A percentile compares a stretch with the other conserved stretches of the same genome.
phyloP scores from a whole-genome alignment of 1,140 invertebrate species.

The Apis cerana region DNA sequence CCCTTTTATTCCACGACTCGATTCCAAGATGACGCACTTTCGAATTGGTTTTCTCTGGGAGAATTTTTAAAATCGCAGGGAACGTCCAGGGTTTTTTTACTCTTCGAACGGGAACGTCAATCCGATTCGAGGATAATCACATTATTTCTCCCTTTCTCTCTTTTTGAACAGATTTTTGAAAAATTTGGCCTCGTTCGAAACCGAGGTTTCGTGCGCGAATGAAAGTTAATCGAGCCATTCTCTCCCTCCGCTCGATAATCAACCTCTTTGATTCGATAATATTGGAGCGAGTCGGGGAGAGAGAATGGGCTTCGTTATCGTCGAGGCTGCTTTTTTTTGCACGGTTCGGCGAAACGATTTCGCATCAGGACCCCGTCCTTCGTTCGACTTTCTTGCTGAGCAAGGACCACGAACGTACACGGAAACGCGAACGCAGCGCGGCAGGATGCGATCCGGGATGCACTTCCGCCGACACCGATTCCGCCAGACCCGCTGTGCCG shows the following conservation, averaged over 20 bases:
- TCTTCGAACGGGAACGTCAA: no score
- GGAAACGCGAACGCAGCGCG: slow-evolving; percentile 62
- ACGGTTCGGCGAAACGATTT: slow-evolving; percentile 64
- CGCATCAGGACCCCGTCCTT: slow-evolving; percentile 53
- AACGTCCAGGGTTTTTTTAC: no score
- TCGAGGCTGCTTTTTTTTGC: neutral
- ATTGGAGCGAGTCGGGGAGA: neutral
- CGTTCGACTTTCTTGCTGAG: slow-evolving; percentile 41
- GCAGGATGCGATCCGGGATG: slow-evolving; percentile 63
- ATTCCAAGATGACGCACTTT: neutral
- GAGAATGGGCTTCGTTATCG: neutral
- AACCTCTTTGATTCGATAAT: slow-evolving; percentile 28
- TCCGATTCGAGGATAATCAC: no score
- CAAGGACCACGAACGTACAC: slow-evolving; percentile 53
- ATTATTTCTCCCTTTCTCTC: no score
- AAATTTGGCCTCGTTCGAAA: no score
- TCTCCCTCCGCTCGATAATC: neutral
- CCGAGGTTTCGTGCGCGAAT: no score
- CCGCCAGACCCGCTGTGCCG: slow-evolving; percentile 30
- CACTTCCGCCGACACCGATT: slow-evolving; percentile 65
- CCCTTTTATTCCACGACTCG: neutral
- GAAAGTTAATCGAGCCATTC: neutral
- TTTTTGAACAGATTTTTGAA: no score
- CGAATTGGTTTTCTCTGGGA: no score
- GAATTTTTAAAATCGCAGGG: no score